Evolutionary conservation across 2,888 invertebrate genomes (phyloP).

Genomic region (Galerucella pusilla): DNA sequence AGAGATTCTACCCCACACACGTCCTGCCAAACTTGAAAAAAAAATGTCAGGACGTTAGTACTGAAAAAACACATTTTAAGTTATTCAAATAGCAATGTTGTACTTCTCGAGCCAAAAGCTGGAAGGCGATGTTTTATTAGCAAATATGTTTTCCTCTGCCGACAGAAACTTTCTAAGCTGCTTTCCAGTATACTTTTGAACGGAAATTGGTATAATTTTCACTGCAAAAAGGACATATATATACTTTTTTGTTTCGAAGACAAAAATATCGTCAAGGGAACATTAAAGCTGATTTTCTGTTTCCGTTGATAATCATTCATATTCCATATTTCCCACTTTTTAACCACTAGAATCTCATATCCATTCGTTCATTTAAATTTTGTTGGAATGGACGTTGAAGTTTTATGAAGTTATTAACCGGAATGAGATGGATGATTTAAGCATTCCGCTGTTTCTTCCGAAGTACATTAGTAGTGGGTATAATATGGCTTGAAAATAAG

Average conservation of each 20-base stretch:
- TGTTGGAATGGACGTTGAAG: slow-evolving; percentile 39
- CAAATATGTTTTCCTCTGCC: background rate
- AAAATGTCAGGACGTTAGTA: too few species aligned
- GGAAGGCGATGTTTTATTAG: too few species aligned
- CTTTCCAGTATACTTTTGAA: slow-evolving; percentile 8
- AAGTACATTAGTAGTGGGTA: too few species aligned
- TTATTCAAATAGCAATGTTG: too few species aligned
- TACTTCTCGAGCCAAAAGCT: too few species aligned
- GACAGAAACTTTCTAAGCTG: slow-evolving; percentile 2
- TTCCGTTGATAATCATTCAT: slow-evolving; percentile 51
- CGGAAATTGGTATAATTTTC: slow-evolving; percentile 12
- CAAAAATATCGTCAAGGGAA: slow-evolving; percentile 48
- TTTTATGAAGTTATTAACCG: slow-evolving; percentile 38
- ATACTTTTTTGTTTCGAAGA: background rate
- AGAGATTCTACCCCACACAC: too few species aligned
- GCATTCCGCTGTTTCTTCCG: too few species aligned
- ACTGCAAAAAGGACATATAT: slow-evolving; percentile 30
- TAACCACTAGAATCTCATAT: slow-evolving; percentile 51
- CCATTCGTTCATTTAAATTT: slow-evolving; percentile 44
- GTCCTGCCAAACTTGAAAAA: too few species aligned
- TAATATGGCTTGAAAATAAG: too few species aligned
- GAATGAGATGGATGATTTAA: slow-evolving; percentile 5
- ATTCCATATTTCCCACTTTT: slow-evolving; percentile 49
- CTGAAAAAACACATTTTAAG: too few species aligned
- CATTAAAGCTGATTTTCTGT: slow-evolving; percentile 53